Conservation (phyloP, 2,113 vertebrate genomes). For the Sterrhoptilus dennistouni region DNA sequence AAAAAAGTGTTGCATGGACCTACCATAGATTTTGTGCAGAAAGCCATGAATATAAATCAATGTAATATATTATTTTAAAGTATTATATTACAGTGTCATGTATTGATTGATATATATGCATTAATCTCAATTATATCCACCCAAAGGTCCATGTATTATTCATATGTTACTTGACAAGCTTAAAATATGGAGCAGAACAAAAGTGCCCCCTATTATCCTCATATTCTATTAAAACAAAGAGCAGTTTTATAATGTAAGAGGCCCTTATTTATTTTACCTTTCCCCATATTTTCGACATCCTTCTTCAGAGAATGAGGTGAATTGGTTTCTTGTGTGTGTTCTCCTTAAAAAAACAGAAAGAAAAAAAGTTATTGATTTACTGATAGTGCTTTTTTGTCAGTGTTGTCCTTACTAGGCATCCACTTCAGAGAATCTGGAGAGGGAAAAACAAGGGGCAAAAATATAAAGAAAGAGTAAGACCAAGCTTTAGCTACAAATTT, state of each 20-base stretch:
- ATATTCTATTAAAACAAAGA: slow-evolving; percentile 70
- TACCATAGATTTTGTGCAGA: slow-evolving; percentile 81
- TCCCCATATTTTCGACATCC: slow-evolving; percentile 96
- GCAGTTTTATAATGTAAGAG: slow-evolving; percentile 46
- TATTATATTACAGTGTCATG: slow-evolving; percentile 85
- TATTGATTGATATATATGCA: slow-evolving; percentile 88
- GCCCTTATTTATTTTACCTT: slow-evolving; percentile 84
- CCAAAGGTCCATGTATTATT: slow-evolving; percentile 86
- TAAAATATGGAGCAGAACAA: slow-evolving; percentile 80
- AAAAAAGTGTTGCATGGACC: slow-evolving; percentile 59
- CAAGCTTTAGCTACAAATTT: not conserved
- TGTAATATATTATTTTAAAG: slow-evolving; percentile 89
- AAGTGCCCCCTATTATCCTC: slow-evolving; percentile 76
- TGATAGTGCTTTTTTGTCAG: not conserved
- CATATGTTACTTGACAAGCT: slow-evolving; percentile 84
- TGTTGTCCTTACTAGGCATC: not conserved
- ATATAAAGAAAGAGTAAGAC: not conserved
- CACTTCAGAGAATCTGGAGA: not conserved
- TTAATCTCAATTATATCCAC: slow-evolving; percentile 89
- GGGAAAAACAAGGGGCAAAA: not conserved
- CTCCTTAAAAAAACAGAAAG: slow-evolving; percentile 76
- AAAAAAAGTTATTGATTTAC: slow-evolving; percentile 43
- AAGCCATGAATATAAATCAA: slow-evolving; percentile 89
- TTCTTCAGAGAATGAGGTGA: slow-evolving; percentile 91
- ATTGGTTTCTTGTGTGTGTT: slow-evolving; percentile 84